Evolutionary conservation across 2,888 invertebrate genomes (phyloP), one percentile per base, ranked within the genome.

Genomic region (Heliconius sara): DNA sequence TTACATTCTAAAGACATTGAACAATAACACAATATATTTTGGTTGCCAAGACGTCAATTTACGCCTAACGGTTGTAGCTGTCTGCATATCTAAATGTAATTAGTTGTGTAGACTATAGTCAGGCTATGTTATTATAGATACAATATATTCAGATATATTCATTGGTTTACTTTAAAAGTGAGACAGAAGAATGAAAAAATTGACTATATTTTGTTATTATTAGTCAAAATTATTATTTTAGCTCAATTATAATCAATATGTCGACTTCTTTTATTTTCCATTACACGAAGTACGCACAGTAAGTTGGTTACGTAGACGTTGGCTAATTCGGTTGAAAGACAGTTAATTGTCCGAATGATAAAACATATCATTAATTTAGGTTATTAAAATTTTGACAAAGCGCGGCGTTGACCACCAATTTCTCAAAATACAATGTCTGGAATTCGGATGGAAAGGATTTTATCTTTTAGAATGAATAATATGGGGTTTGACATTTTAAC

Each of bases 31-130:
- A 57, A 6, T 13, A 34, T 60, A 73, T 60, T 72, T 72, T 57
- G 70, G 34, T 73, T 73, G 73, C 73, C 73, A 73, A 73, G n/a
- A 73, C 60, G 73, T 73, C 73, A 73, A 73, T 73, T 60, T 60
- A 34, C 72, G 72, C n/a, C 30, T 34, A 73, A 34, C 57, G 34
- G 57, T n/a, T n/a, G n/a, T 57, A 60, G n/a, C 60, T 60, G 60
- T 73, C 60, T 60, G 34, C 30, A 73, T 73, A n/a, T n/a, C 34
- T 39, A 70, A 47, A 43, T 70, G 70, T 70, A 43, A 47, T 70
- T 70, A n/a, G 43, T 25, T 68, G 6, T 47, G 9, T 70, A 27
- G 43, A 70, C 25, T 16, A 3, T 25, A 25, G 43, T 16, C 25
- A n/a, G 39, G 25, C 43, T 16, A 27, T 25, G n/a, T 13, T 68